Percentiles rank a stretch among this genome's conserved stretches.
Conservation (phyloP, 2,113 vertebrate genomes). For the Apaloderma vittatum region DNA sequence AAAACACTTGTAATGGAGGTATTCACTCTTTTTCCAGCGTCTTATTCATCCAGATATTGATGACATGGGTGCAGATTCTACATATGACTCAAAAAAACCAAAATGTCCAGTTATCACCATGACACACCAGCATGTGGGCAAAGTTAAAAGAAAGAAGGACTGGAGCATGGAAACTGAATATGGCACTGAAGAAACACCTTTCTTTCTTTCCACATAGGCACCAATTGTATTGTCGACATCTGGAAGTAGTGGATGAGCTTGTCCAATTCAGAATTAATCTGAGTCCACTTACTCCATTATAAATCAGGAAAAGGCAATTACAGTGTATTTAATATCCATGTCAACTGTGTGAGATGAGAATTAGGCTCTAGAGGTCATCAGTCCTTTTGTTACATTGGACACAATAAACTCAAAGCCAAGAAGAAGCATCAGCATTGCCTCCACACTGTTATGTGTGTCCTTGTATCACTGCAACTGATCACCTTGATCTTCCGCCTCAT, state of each 20-base stretch:
- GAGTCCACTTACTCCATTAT: background rate
- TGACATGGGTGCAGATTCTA: slow-evolving; percentile 58
- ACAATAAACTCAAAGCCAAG: background rate
- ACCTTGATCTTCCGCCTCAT: background rate
- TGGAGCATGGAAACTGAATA: slow-evolving; percentile 44
- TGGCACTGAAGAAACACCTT: slow-evolving; percentile 32
- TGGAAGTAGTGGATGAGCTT: slow-evolving; percentile 26
- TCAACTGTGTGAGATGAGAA: background rate
- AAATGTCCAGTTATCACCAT: slow-evolving; percentile 58
- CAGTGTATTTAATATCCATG: background rate
- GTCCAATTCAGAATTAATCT: slow-evolving; percentile 3
- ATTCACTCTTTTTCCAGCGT: slow-evolving; percentile 41
- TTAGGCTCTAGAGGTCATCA: background rate
- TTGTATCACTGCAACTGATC: background rate
- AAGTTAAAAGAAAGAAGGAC: slow-evolving; percentile 62
- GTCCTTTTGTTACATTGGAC: background rate
- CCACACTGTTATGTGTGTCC: background rate
- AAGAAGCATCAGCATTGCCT: background rate
- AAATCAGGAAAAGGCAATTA: background rate
- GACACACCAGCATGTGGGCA: slow-evolving; percentile 39
- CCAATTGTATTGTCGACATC: slow-evolving; percentile 20
- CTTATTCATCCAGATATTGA: slow-evolving; percentile 42
- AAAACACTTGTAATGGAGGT: slow-evolving; percentile 32
- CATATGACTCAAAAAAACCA: slow-evolving; percentile 32
- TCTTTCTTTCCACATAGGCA: background rate